Percentiles rank a stretch among this genome's conserved stretches.
Evolutionary conservation across 2,797 vertebrate species (phyloP).

Genomic region (Xiphorhynchus erythropygius): DNA sequence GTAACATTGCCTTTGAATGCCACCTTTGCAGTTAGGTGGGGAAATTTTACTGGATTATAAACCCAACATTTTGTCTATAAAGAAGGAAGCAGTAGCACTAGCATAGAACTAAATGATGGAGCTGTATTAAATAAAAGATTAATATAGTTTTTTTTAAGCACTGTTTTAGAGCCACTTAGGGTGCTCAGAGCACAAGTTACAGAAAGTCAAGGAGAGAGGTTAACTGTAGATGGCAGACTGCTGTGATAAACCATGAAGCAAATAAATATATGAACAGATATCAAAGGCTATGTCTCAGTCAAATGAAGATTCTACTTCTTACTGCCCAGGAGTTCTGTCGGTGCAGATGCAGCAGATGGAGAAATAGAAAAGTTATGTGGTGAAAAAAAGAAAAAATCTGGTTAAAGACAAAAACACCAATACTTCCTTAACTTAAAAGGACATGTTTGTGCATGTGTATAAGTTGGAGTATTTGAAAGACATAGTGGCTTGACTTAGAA

Average conservation of each 20-base stretch:
- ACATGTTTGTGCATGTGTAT: background rate
- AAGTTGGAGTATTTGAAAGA: background rate
- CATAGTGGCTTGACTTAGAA: background rate
- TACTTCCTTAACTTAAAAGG: background rate
- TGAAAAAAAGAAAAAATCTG: background rate
- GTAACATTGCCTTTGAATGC: background rate
- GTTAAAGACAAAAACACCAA: background rate
- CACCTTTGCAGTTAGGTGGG: background rate
- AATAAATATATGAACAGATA: background rate
- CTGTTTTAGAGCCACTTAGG: background rate
- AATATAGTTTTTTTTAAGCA: background rate
- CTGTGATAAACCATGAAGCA: background rate
- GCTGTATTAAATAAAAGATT: background rate
- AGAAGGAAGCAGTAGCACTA: background rate
- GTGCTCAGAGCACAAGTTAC: background rate
- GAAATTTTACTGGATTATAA: background rate
- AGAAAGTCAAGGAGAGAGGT: background rate
- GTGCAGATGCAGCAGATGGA: background rate
- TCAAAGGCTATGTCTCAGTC: background rate
- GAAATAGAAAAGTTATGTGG: background rate
- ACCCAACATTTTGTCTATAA: background rate
- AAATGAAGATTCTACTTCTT: background rate
- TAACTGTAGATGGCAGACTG: background rate
- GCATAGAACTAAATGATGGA: background rate
- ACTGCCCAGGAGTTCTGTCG: background rate